Evolutionary conservation across 2,888 invertebrate species (phyloP), one percentile per base, ranked within the genome.

Genomic region (Andrena fulva): DNA sequence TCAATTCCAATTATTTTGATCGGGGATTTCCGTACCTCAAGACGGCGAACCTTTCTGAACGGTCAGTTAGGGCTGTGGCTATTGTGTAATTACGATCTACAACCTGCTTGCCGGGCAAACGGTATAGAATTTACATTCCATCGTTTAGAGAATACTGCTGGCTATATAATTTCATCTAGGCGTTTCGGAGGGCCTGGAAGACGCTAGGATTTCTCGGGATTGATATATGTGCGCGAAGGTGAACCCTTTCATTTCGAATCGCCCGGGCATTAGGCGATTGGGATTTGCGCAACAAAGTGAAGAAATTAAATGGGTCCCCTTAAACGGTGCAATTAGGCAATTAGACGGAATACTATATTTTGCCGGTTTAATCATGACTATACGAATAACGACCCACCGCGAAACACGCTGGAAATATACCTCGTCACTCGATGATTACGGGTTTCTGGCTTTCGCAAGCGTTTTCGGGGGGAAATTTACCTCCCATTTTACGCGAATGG

Each of bases 1-100:
- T 91, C 89, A 90, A 91, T 91, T 90, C 88, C 86, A 91, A 91
- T 91, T 86, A 91, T 89, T 90, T 89, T 89, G 91, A 92, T 91
- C 79, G 89, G 89, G 83, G 77, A 89, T 89, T 92, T 92, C 89
- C 91, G 89, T 84, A 69, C 67, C 48, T 67, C 66, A 7, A 29
- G 75, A 78, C 74, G 68, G 77, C 67, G 80, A 77, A 74, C 64
- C 64, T 71, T 73, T 27, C 4, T 10, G 16, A 73, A 59, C 56
- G 76, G 42, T 56, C 77, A 71, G 85, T 77, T 77, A 64, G 54
- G 16, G 24, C 48, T 67, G 24, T 54, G 73, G 85, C 56, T n/a
- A 67, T 82, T 84, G 31, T 67, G 69, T 89, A 91, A 91, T 91
- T 85, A 87, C 80, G 74, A 85, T 66, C 86, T 85, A 66, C 64